Conservation (phyloP, 2,113 vertebrate genomes). For the Sinocyclocheilus rhinocerous region DNA sequence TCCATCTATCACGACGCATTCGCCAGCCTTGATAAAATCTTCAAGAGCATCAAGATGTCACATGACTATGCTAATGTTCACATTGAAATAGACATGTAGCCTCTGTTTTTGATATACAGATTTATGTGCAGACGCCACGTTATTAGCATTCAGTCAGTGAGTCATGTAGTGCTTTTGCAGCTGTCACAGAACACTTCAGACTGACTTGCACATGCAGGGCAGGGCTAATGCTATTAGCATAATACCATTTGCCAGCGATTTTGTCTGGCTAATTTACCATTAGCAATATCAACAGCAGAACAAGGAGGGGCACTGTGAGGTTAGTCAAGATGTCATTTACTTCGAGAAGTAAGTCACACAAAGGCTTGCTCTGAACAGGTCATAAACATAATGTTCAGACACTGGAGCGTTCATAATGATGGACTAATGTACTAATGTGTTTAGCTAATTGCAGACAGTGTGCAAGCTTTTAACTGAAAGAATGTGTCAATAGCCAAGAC, state of each 20-base stretch:
- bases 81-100: conserved; percentile 17
- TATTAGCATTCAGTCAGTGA: conserved; percentile 49
- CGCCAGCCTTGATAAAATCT: conserved; percentile 1
- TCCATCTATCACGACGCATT: background rate
- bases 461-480: conserved; percentile 31
- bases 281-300: conserved; percentile 48
- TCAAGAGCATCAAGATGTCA: conserved; percentile 45
- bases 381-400: conserved; percentile 51
- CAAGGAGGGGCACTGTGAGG: conserved; percentile 45
- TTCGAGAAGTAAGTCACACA: conserved; percentile 35
- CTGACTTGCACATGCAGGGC: conserved; percentile 49
- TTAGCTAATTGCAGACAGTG: conserved; percentile 39
- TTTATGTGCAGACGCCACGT: conserved; percentile 16
- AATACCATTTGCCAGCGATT: conserved; percentile 57
- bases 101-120: background rate
- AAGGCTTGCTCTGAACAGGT: conserved; percentile 36
- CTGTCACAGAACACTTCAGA: conserved; percentile 54
- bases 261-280: conserved; percentile 57
- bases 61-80: conserved; percentile 40
- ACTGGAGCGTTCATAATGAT: conserved; percentile 38
- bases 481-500: conserved; percentile 28
- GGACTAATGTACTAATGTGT: conserved; percentile 43
- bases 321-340: conserved; percentile 54
- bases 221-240: conserved; percentile 61
- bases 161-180: conserved; percentile 47